Base-by-base conservation (phyloP, 2,797 vertebrate genomes). In the Oophaga sylvatica region DNA sequence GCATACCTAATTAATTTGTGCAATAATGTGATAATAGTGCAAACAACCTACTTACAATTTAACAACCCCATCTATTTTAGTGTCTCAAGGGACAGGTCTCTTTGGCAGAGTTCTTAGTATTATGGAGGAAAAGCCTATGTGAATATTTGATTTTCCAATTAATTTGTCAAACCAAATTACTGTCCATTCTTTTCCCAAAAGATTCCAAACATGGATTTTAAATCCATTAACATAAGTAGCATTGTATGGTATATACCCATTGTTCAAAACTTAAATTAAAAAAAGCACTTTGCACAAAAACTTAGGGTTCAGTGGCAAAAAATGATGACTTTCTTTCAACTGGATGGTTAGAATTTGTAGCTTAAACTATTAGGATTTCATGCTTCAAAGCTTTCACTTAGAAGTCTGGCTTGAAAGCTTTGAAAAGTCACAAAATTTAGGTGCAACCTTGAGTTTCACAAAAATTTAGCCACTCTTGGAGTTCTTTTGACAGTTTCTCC, bases 11-110 rank as follows among this genome's bases (percentile, higher is more conserved):
- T 63, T 62, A 84, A 63, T 75, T 62, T 62, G 29, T 19, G 19
- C 67, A 67, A 67, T 67, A 75, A 76, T n/a, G 29, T 22, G 17
- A 41, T 84, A 45, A 71, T 53, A 53, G 8, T 80, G 57, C 59
- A 35, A 62, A 80, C 78, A 59, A 8, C 20, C 56, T 31, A 22
- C 11, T 35, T 17, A 26, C 19, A 41, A 31, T 59, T 78, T 59
- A 79, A 62, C 59, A 80, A 63, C 31, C 59, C 31, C 29, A 80
- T 60, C 16, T 13, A 22, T 17, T 63, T 63, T 19, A 53, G 11
- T 13, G 45, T 53, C 71, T 75, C 13, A 12, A 65, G 62, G 62
- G 10, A 48, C 45, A 73, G 13, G 35, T 73, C 19, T 45, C 45
- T 35, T 73, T 73, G 71, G 17, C 31, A 41, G 8, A 41, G 17